Evolutionary conservation across 2,888 invertebrate genomes (phyloP).

Genomic region (Cheilosia scutellata): DNA sequence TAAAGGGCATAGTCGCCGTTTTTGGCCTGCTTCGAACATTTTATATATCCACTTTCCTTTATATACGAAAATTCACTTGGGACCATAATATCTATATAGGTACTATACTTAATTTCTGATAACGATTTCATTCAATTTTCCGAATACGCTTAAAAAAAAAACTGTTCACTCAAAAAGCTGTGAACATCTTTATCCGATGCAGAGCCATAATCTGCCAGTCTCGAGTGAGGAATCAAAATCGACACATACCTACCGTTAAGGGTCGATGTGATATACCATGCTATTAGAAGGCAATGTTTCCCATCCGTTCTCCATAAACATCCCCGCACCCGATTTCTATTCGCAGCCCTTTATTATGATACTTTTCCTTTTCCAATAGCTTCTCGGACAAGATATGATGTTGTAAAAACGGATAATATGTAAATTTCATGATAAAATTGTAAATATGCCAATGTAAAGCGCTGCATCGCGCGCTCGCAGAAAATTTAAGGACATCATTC

Average conservation of each 20-base stretch:
- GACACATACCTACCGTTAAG: background rate
- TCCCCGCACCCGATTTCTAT: constrained; percentile 1
- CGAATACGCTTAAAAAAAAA: background rate
- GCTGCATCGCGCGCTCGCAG: constrained; percentile 42
- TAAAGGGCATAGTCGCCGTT: too few relatives aligned
- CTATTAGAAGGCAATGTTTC: background rate
- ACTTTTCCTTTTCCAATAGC: constrained; percentile 17
- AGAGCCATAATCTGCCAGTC: background rate
- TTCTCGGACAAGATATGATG: constrained; percentile 34
- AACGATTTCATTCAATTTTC: too few relatives aligned
- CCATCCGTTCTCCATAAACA: background rate
- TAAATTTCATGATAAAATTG: constrained; percentile 47
- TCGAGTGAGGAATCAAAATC: background rate
- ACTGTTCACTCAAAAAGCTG: background rate
- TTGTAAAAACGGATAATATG: constrained; percentile 43
- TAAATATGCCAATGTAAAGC: constrained; percentile 29
- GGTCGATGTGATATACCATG: background rate
- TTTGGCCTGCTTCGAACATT: too few relatives aligned
- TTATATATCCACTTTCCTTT: too few relatives aligned
- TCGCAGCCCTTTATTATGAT: constrained; percentile 16
- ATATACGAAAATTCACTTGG: too few relatives aligned
- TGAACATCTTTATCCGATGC: background rate
- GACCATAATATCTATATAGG: too few relatives aligned
- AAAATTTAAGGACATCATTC: constrained; percentile 58
- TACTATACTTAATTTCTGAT: too few relatives aligned